Base-by-base conservation (phyloP, 2,113 vertebrate genomes). In the Cardinalis cardinalis region DNA sequence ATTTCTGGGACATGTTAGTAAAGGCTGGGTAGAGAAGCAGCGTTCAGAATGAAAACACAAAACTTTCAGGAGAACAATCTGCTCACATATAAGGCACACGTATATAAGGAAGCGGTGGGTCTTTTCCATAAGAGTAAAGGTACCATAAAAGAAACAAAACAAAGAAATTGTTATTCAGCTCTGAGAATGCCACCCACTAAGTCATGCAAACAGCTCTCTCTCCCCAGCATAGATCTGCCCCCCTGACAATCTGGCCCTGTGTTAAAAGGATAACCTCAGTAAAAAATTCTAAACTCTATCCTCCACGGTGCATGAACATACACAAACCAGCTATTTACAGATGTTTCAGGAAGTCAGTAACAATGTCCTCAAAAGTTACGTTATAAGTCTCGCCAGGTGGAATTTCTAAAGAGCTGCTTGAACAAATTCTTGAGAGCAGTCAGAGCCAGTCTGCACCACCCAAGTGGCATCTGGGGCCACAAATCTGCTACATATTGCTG, bases 221-320 rank as follows among this genome's bases (percentile, higher is more conserved):
- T 84, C 73, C 38, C 32, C 58, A 82, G 77, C 31, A 64, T 1
- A 84, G 80, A 81, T 40, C 40, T 51, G 65, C 52, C 65, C 72
- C 66, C 49, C 32, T 87, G 78, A 90, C 94, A 95, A 90, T 88
- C 73, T 92, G 81, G 80, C 59, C 80, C 53, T 90, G 61, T 94
- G 89, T 94, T 86, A 94, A 87, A 92, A 94, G 87, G 66, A 90
- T 87, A 94, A 87, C 89, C 91, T 90, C 20, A 29, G 91, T 60
- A 69, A 87, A 96, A 95, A 94, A 93, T 72, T 82, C 81, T 84
- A 89, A 94, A 94, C 91, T 96, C 93, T 96, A 87, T 92, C 94
- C 91, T 94, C 87, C 87, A 96, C 66, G 94, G 95, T 95, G 91
- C 84, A 65, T 92, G 94, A 93, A 84, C 94, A 93, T 76, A 89